A percentile compares a stretch with the other conserved stretches of the same genome.
Evolutionary conservation across 2,888 invertebrate species (phyloP).

Genomic region (Amphipyra berbera): DNA sequence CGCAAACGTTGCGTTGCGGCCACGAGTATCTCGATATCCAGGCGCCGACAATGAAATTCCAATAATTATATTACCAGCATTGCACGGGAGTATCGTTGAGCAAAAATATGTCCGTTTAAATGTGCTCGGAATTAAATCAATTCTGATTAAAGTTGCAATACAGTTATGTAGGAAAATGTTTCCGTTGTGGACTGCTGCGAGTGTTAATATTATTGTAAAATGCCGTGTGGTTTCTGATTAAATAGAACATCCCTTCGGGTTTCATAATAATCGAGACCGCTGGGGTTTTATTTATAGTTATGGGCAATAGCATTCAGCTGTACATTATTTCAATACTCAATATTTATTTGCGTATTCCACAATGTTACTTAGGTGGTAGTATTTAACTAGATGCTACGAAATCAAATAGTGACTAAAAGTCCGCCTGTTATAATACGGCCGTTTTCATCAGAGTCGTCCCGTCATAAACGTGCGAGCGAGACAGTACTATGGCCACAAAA

Average conservation of each 20-base stretch:
- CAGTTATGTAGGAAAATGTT: slow-evolving; percentile 4
- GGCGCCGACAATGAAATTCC: slow-evolving; percentile 69
- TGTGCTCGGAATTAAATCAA: slow-evolving; percentile 31
- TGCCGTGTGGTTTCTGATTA: slow-evolving; percentile 1
- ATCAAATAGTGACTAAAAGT: too few relatives aligned
- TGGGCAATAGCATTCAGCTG: too few relatives aligned
- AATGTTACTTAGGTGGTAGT: too few relatives aligned
- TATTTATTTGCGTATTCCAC: too few relatives aligned
- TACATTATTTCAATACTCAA: too few relatives aligned
- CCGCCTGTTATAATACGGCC: too few relatives aligned
- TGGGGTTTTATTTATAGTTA: too few relatives aligned
- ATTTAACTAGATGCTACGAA: too few relatives aligned
- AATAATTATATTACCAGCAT: slow-evolving; percentile 71
- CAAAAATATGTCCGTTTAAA: slow-evolving; percentile 34
- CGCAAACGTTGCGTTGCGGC: slow-evolving; percentile 74
- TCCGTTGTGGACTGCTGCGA: slow-evolving; percentile 1
- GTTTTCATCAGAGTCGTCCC: too few relatives aligned
- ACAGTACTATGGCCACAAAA: too few relatives aligned
- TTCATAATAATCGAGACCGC: too few relatives aligned
- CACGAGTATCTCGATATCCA: slow-evolving; percentile 62
- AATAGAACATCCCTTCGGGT: background rate
- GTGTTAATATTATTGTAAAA: slow-evolving; percentile 2
- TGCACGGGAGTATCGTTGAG: slow-evolving; percentile 56
- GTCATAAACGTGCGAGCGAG: too few relatives aligned
- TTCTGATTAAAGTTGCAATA: slow-evolving; percentile 34